Base-by-base conservation (phyloP, 2,888 invertebrate genomes). In the Plebejus melissa region DNA sequence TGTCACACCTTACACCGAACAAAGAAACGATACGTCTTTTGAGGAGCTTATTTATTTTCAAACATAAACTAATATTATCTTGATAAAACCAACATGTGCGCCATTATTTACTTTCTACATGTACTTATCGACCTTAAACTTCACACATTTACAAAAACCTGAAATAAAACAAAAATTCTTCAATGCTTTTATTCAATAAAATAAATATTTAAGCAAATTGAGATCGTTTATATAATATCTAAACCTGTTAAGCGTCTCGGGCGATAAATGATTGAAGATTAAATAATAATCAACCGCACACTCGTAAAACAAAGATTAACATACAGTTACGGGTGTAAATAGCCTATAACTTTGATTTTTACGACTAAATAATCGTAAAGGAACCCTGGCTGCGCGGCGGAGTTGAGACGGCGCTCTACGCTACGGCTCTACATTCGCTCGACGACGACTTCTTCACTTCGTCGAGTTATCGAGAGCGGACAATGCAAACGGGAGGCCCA, bases 321-420 rank as follows among this genome's bases (percentile, higher is more conserved):
- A 93, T 91, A 93, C 92, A 90, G 88, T 93, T 90, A 92, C 91
- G 88, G 87, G 83, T 90, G 92, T 92, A 93, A 94, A 94, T 93
- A 93, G 93, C 88, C 94, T 90, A 93, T 94, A 93, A 94, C 94
- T 94, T 94, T 94, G 94, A 94, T 94, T 94, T 94, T 94, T 94
- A 94, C 93, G 93, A 94, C 94, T 94, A 94, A 94, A 94, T 94
- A 94, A 94, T 94, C 94, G 94, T 94, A 94, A 94, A 94, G 90
- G 93, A 91, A 89, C 91, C 91, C 89, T 84, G 89, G 82, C 83
- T 85, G 87, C 76, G 81, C 87, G 86, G 80, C 89, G 81, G 80
- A 84, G 83, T 89, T 86, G 81, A 81, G 83, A 84, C 79, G 83
- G 78, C 79, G 80, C 77, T 79, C 78, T 77, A 78, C 80, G 80